Conservation (phyloP, 2,113 vertebrate genomes). For the Aphelocoma coerulescens region DNA sequence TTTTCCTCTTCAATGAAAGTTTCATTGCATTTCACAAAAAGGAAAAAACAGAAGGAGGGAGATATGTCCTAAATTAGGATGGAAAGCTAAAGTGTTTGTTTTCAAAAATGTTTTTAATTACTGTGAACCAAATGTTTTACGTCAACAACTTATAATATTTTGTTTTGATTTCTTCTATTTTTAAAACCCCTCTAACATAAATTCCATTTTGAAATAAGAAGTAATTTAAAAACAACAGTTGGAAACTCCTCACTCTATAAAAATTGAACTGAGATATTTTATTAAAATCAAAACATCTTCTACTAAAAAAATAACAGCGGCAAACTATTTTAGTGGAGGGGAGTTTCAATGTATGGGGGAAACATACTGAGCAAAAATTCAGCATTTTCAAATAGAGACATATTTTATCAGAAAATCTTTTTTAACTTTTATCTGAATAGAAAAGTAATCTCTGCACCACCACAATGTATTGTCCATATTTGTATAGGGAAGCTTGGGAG, state of each 20-base stretch:
- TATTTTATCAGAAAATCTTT: background rate
- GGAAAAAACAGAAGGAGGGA: background rate
- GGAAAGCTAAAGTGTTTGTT: conserved; percentile 19
- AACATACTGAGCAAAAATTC: background rate
- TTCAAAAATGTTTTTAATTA: conserved; percentile 55
- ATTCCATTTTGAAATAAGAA: conserved; percentile 8
- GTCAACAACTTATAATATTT: conserved; percentile 35
- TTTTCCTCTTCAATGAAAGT: background rate
- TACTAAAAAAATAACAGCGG: background rate
- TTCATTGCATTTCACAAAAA: background rate
- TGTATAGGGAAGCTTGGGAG: background rate
- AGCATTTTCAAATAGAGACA: background rate
- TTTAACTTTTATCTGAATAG: background rate
- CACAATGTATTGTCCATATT: background rate
- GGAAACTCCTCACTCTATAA: conserved; percentile 24
- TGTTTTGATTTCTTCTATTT: conserved; percentile 51
- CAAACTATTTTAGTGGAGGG: background rate
- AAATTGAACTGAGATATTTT: conserved; percentile 5
- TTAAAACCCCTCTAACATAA: background rate
- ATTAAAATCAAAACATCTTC: conserved; percentile 3
- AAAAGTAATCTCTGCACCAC: background rate
- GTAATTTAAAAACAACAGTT: background rate
- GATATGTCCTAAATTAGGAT: background rate
- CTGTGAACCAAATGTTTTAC: conserved; percentile 28
- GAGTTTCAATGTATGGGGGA: background rate